phyloP scores from a whole-genome alignment of 2,797 vertebrate species.

The Sciurus vulgaris region DNA sequence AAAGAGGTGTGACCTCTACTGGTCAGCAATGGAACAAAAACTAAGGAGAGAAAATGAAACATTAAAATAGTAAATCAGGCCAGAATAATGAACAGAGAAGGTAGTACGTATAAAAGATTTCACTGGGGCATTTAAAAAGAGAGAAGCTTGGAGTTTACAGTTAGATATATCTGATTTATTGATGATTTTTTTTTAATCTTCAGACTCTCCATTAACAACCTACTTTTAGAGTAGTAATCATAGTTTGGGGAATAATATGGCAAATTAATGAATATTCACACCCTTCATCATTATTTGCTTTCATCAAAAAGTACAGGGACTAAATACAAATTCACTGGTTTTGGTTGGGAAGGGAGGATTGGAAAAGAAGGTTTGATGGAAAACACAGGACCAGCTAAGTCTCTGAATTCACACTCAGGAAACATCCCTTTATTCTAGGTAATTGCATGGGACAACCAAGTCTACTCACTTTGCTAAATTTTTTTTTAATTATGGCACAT shows the following conservation, averaged over 20 bases:
- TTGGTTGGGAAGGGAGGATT: not conserved
- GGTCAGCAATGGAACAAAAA: not conserved
- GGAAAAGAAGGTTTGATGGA: not conserved
- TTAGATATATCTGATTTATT: not conserved
- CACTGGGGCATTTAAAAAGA: not conserved
- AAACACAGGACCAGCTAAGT: not conserved
- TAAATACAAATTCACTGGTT: not conserved
- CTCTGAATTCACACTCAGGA: not conserved
- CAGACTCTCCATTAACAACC: not conserved
- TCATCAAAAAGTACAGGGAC: not conserved
- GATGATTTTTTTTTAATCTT: not conserved
- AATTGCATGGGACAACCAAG: not conserved
- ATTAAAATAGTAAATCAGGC: not conserved
- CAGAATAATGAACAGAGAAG: not conserved
- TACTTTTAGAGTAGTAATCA: not conserved
- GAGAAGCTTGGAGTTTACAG: not conserved
- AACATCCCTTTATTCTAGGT: not conserved
- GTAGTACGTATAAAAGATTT: not conserved
- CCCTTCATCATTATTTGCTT: not conserved
- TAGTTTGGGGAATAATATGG: not conserved
- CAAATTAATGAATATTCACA: not conserved
- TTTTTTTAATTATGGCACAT: not conserved
- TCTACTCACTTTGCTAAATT: not conserved
- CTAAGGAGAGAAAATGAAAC: not conserved
- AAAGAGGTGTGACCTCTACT: not conserved